Base-by-base conservation (phyloP, 2,113 vertebrate species). In the Gavialis gangeticus region DNA sequence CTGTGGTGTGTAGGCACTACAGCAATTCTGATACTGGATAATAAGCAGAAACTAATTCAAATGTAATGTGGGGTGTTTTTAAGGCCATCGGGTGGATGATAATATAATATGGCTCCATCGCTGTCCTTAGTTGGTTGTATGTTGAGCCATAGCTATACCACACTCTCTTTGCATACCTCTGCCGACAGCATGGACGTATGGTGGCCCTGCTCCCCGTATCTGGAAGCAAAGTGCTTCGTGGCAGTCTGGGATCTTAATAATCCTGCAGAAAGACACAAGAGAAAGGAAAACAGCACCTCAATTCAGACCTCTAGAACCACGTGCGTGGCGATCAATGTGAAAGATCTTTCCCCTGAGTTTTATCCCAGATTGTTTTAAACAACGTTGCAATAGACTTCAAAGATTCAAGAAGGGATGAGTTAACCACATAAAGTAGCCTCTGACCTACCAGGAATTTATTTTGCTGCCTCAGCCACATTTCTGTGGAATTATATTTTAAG, bases 211-310 rank as follows among this genome's bases (percentile, higher is more conserved):
- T 90, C 99, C 99, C 3, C 97, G 97, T 60, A 99, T 98, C 98
- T 99, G 98, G 97, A 99, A 99, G 93, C 99, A 98, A 92, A 99
- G 97, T 64, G 97, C 97, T 82, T 99, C 98, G 17, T 98, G 98
- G 90, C 97, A 98, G 94, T 99, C 99, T 1, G 99, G 99, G 94
- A 99, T 97, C 97, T 99, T 99, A 98, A 99, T 97, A 89, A 99
- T 98, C 98, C 99, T 99, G 92, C 3, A 87, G 22, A 71, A n/a
- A 95, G 82, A 90, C 34, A 21, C 92, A 55, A 77, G 62, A 71
- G 37, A 90, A 84, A 7, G 92, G 21, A 85, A 90, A 78, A 11
- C 22, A 88, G 9, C 3, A 62, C 84, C 73, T 89, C 60, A 60
- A 84, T 18, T 66, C 10, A 69, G 55, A 24, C 55, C 94, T 25